These are phyloP conservation scores for Pimephales promelas DNA, from an alignment of 2,113 vertebrate species.

Conservation along the genomic window DNA sequence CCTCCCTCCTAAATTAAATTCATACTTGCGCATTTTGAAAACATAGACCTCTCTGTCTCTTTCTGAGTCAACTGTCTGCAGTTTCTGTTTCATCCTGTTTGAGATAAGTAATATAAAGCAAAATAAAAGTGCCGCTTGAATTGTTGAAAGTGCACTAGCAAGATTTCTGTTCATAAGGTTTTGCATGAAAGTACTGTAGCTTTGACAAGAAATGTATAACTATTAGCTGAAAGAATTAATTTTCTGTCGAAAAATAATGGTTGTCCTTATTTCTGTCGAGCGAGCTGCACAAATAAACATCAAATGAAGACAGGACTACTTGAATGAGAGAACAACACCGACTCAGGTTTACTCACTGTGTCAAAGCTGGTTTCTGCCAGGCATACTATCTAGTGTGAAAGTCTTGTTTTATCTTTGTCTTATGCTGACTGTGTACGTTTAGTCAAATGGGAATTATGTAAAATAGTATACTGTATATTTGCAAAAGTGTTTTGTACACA, in stretches of 20 bases:
- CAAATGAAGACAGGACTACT: not conserved
- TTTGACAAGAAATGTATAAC: not conserved
- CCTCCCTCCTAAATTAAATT: not conserved
- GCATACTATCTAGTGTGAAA: not conserved
- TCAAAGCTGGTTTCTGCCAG: slow-evolving; percentile 37
- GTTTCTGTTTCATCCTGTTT: not conserved
- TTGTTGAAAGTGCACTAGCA: not conserved
- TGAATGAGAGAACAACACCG: not conserved
- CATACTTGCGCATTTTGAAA: not conserved
- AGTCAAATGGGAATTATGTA: slow-evolving; percentile 15
- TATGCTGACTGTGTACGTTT: slow-evolving; percentile 39
- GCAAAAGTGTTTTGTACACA: slow-evolving; percentile 29
- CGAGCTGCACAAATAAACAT: slow-evolving; percentile 15
- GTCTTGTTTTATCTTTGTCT: slow-evolving; percentile 22
- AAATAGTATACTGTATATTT: slow-evolving; percentile 34
- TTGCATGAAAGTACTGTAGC: slow-evolving; percentile 16
- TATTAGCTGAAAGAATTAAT: not conserved
- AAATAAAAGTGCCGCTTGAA: not conserved
- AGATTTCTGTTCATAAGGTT: not conserved
- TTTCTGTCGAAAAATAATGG: not conserved
- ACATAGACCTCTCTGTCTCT: slow-evolving; percentile 23
- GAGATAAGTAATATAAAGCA: not conserved
- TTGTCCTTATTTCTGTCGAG: not conserved
- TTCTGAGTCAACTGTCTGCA: not conserved
- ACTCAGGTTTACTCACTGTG: slow-evolving; percentile 20